These are phyloP conservation scores for Pelosia muscerda DNA, from an alignment of 2,888 invertebrate genomes.

Conservation along the genomic window DNA sequence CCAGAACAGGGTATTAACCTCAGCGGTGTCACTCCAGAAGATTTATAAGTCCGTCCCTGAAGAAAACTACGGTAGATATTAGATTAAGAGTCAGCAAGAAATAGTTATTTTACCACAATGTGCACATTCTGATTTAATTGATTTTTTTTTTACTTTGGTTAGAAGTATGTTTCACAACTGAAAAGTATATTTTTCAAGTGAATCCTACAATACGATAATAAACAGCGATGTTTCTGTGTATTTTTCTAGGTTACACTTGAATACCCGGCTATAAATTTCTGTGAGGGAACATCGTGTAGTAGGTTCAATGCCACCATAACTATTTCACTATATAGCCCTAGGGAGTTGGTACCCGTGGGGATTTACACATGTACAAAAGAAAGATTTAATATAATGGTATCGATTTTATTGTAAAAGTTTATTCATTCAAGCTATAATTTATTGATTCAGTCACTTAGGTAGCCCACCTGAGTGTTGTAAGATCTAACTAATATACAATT, in stretches of 20 bases:
- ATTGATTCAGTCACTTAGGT: too few species aligned
- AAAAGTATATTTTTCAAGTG: not conserved
- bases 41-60: not conserved
- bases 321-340: not conserved
- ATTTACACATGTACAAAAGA: conserved; percentile 1
- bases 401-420: not conserved
- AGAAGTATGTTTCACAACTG: not conserved
- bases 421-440: not conserved
- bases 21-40: not conserved
- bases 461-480: not conserved
- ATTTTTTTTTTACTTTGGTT: not conserved
- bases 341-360: not conserved
- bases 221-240: not conserved
- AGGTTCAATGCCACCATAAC: not conserved
- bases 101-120: not conserved
- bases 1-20: not conserved
- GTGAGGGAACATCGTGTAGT: conserved; percentile 1
- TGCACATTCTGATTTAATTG: too few species aligned
- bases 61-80: not conserved
- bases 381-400: not conserved
- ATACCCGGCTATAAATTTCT: not conserved
- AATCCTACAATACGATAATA: not conserved
- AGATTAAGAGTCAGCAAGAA: not conserved
- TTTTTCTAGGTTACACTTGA: conserved; percentile 1
- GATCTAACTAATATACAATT: too few species aligned